Evolutionary conservation across 2,113 vertebrate species (phyloP), one percentile per base, ranked within the genome.

Genomic region (Muntiacus muntjak): DNA sequence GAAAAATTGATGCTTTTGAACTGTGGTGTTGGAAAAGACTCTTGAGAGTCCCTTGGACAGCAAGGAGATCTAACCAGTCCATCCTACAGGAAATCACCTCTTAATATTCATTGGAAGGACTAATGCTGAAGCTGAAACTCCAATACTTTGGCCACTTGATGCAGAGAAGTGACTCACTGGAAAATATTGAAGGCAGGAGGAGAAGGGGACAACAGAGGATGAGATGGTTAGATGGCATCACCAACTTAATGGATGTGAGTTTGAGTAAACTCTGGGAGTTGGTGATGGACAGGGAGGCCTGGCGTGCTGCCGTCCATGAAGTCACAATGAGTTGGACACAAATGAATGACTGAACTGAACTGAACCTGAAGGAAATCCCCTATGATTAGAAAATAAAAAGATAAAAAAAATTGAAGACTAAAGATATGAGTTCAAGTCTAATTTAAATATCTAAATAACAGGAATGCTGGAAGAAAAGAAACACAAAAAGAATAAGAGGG

Each of bases 231-330:
- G 33, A 21, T 0, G 4, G 8, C 64, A 36, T 67, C 64, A 67
- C 33, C 8, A 19, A 36, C 17, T 36, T 10, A 19, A 36, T 36
- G 64, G 8, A 21, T 0, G 8, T 36, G 33, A 67, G 4, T 67
- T 36, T 67, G 64, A 67, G 64, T 67, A 19, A 36, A 67, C 33
- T 67, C 64, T 1, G 0, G 33, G 8, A 36, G 17, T 36, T 36
- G 33, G 64, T 67, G 16, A 67, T 36, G 19, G 64, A 67, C 33
- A 67, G 33, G 16, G 62, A n/a, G 33, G 33, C 8, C 8, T 67
- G 64, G 33, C 0, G 0, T 67, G 64, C 16, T 67, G 33, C 17
- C 10, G 19, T n/a, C 64, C 16, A 67, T 67, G 33, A 0, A 0
- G 64, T 67, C 17, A 67, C 33, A 67, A 19, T n/a, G 33, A 36